These are phyloP conservation scores for Hetaerina titia DNA, from an alignment of 2,888 invertebrate species.

Conservation along the genomic window DNA sequence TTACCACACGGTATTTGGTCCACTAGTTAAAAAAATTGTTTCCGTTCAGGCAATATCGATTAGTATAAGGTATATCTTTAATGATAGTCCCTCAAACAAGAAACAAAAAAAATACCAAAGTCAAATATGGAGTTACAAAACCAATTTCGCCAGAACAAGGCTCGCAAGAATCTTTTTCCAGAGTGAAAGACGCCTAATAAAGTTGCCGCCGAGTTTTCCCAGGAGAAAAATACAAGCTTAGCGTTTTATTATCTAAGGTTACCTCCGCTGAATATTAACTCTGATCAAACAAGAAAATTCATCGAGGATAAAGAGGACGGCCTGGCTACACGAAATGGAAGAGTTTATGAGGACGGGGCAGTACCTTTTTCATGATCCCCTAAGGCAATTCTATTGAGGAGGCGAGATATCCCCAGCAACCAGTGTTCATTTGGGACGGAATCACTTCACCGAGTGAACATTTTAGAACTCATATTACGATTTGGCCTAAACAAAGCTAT, in stretches of 20 bases:
- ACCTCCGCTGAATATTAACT: not conserved
- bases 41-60: not conserved
- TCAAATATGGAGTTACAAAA: not conserved
- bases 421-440: too few species aligned
- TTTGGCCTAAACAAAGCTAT: too few species aligned
- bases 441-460: too few species aligned
- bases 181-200: not conserved
- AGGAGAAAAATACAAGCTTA: not conserved
- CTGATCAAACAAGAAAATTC: not conserved
- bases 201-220: not conserved
- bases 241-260: not conserved
- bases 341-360: too few species aligned
- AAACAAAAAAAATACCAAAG: not conserved
- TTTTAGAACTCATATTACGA: too few species aligned
- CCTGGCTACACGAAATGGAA: too few species aligned
- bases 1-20: too few species aligned
- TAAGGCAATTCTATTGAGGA: too few species aligned
- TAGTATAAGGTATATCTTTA: not conserved
- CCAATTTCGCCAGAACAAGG: not conserved
- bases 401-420: too few species aligned
- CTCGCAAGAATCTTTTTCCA: not conserved
- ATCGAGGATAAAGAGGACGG: not conserved
- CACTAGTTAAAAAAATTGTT: not conserved
- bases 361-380: too few species aligned
- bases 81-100: not conserved